Conservation (phyloP, 2,797 vertebrate species). For the Tarsius wallacei region DNA sequence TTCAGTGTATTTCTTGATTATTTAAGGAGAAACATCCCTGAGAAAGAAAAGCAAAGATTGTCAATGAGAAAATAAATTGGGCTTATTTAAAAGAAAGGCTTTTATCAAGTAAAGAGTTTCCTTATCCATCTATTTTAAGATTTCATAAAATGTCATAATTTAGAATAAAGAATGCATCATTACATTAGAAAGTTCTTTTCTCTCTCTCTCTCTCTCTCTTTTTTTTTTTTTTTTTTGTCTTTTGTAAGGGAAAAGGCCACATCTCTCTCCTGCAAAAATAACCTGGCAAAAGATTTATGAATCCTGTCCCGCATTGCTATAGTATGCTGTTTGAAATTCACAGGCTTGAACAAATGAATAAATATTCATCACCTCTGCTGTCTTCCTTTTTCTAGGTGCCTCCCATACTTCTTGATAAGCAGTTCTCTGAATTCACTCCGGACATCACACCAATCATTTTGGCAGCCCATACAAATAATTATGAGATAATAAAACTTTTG, state of each 20-base stretch:
- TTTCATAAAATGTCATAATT: constrained; percentile 30
- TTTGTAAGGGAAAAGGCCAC: background rate
- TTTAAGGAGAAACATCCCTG: background rate
- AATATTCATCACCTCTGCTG: background rate
- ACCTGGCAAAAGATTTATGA: background rate
- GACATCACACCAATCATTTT: constrained; percentile 99
- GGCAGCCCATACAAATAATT: constrained; percentile 99
- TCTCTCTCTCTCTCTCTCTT: background rate
- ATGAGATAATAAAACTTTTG: constrained; percentile 98
- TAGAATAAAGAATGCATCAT: constrained; percentile 13
- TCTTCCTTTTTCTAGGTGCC: constrained; percentile 93
- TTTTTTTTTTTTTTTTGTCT: background rate
- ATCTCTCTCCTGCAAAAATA: background rate
- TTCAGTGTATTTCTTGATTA: background rate
- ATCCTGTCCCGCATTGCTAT: background rate
- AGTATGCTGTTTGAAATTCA: background rate
- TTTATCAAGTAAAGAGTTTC: constrained; percentile 14
- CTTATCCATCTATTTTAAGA: background rate
- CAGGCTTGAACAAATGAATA: background rate
- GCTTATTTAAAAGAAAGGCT: background rate
- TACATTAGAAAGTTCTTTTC: background rate
- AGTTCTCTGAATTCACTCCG: constrained; percentile 98
- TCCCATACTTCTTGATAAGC: constrained; percentile 95
- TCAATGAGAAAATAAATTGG: background rate
- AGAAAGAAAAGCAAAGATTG: background rate